Percentiles rank a stretch among this genome's conserved stretches.
Conservation (phyloP, 92 coral and sea anemone species). For the Bergia puertoricense region DNA sequence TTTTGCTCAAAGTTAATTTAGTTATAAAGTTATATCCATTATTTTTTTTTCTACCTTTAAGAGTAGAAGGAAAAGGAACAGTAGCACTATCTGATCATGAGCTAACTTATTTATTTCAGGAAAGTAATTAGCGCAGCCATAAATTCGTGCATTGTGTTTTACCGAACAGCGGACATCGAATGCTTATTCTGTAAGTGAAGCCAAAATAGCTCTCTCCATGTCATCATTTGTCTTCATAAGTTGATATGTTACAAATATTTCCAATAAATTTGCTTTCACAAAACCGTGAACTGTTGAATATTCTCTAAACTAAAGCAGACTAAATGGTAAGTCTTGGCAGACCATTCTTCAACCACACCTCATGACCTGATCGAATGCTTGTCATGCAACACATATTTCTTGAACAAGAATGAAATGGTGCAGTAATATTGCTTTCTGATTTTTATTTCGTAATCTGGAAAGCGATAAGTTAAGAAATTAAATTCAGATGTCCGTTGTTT, state of each 20-base stretch:
- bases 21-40: no score
- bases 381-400: not conserved
- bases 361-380: not conserved
- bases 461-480: not conserved
- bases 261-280: not conserved
- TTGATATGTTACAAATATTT: no score
- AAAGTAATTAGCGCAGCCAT: not conserved
- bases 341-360: not conserved
- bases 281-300: not conserved
- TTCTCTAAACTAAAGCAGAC: not conserved
- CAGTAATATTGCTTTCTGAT: not conserved
- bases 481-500: not conserved
- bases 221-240: not conserved
- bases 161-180: not conserved
- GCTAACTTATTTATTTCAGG: not conserved
- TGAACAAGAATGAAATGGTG: not conserved
- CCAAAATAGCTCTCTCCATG: not conserved
- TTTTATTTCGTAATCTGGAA: not conserved
- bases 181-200: conserved; percentile 1
- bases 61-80: not conserved
- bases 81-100: not conserved
- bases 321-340: not conserved
- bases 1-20: no score
- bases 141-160: not conserved
- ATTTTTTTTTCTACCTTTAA: no score